Percentiles rank a stretch among this genome's conserved stretches.
These are phyloP conservation scores for Indicator indicator DNA, from an alignment of 2,113 vertebrate species.

Conservation along the genomic window DNA sequence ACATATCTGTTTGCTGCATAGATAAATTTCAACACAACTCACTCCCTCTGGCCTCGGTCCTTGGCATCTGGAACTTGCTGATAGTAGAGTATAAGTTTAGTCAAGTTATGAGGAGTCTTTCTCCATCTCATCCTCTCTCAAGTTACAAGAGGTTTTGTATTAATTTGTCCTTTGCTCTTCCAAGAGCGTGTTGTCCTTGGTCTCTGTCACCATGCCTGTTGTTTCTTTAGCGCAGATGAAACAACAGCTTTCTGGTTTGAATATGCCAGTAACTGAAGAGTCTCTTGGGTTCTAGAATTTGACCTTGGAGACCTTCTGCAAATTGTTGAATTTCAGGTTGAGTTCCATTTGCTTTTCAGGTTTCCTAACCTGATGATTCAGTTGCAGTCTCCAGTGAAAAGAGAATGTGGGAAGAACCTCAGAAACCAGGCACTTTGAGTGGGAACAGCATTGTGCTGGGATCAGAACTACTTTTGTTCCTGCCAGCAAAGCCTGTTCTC, in stretches of 20 bases:
- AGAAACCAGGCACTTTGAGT: background rate
- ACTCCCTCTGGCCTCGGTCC: background rate
- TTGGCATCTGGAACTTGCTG: background rate
- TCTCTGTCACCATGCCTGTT: background rate
- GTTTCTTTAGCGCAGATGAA: background rate
- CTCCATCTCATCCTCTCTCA: background rate
- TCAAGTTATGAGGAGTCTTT: background rate
- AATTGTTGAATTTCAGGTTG: background rate
- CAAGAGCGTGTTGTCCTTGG: background rate
- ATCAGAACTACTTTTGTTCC: background rate
- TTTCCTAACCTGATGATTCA: background rate
- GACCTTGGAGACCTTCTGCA: background rate
- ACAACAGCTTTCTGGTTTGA: background rate
- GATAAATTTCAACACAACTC: background rate
- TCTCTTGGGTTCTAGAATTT: background rate
- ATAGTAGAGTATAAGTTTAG: background rate
- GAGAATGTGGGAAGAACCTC: background rate
- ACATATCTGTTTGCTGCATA: background rate
- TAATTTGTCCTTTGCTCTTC: background rate
- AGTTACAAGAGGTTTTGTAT: background rate
- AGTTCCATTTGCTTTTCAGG: background rate
- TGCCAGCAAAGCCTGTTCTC: background rate
- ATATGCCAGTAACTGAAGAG: background rate
- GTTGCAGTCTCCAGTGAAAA: background rate
- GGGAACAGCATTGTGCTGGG: fast-evolving